Percentiles rank a stretch among this genome's conserved stretches.
These are phyloP conservation scores for Volucella zonaria DNA, from an alignment of 2,888 invertebrate genomes.

Conservation along the genomic window DNA sequence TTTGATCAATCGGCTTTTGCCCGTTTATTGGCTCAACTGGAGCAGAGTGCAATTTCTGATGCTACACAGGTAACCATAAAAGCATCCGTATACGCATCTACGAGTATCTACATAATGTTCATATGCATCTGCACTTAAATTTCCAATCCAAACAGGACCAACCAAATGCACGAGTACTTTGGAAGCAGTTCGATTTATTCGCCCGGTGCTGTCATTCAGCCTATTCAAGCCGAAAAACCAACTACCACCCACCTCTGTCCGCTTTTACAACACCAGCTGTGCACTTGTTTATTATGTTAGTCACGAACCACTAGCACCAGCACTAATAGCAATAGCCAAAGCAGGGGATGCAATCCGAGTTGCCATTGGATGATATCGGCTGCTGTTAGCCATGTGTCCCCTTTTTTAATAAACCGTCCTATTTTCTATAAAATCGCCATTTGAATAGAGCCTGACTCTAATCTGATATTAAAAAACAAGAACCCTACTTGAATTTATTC, in stretches of 20 bases:
- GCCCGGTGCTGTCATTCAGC: neutral
- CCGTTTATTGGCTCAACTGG: conserved; percentile 10
- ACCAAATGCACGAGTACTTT: conserved; percentile 5
- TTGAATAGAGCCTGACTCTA: too few species aligned
- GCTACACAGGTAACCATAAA: too few species aligned
- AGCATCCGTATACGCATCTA: too few species aligned
- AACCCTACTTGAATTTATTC: too few species aligned
- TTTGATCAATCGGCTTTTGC: neutral
- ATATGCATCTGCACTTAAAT: conserved; percentile 15
- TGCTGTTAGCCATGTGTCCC: too few species aligned
- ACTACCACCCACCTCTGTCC: neutral
- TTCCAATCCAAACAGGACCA: conserved; percentile 14
- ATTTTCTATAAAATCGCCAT: too few species aligned
- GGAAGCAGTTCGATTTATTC: conserved; percentile 4
- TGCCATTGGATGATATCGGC: too few species aligned
- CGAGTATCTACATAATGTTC: too few species aligned
- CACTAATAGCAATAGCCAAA: conserved; percentile 3
- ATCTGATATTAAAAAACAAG: too few species aligned
- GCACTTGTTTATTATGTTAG: conserved; percentile 39
- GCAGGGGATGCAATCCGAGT: too few species aligned
- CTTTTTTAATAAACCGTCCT: too few species aligned
- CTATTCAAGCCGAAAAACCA: neutral
- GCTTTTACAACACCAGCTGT: neutral
- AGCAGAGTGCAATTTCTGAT: conserved; percentile 4
- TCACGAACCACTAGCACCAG: conserved; percentile 43